phyloP scores from a whole-genome alignment of 2,797 vertebrate genomes.

The Sebastes taczanowskii region DNA sequence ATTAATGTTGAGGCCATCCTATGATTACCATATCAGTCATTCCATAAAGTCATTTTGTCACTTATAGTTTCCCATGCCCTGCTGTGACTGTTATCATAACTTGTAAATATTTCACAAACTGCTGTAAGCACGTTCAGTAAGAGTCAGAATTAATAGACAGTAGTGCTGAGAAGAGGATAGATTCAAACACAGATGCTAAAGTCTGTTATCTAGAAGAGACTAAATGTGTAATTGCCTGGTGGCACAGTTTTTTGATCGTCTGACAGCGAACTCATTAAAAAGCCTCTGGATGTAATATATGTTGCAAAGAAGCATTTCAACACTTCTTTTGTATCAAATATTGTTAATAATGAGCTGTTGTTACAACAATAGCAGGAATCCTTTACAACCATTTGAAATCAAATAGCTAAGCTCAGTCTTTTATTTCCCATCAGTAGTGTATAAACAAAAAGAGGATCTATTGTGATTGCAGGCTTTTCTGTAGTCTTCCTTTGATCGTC shows the following conservation, averaged over 20 bases:
- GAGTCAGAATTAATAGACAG: conserved; percentile 17
- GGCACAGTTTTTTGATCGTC: conserved; percentile 32
- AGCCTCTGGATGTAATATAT: conserved; percentile 13
- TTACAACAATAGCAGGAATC: conserved; percentile 5
- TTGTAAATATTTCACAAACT: conserved; percentile 28
- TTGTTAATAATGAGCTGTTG: conserved; percentile 30
- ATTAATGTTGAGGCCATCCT: conserved; percentile 51
- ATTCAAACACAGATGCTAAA: conserved; percentile 10
- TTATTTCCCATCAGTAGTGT: background rate
- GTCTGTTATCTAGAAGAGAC: conserved; percentile 22
- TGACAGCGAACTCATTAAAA: conserved; percentile 56
- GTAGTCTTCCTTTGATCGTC: background rate
- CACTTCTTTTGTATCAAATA: background rate
- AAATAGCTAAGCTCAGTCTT: conserved; percentile 13
- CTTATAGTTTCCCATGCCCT: conserved; percentile 12
- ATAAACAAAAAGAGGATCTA: background rate
- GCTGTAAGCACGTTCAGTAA: conserved; percentile 18
- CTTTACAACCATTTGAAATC: background rate
- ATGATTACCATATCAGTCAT: conserved; percentile 56
- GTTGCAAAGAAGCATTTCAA: conserved; percentile 18
- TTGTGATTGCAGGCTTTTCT: conserved; percentile 1
- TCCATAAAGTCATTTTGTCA: conserved; percentile 32
- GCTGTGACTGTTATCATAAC: conserved; percentile 12
- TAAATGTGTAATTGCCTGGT: conserved; percentile 17
- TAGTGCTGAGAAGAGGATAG: background rate